A percentile compares a stretch with the other conserved stretches of the same genome.
Evolutionary conservation across 2,888 invertebrate species (phyloP).

Genomic region (Glaucopsyche alexis): DNA sequence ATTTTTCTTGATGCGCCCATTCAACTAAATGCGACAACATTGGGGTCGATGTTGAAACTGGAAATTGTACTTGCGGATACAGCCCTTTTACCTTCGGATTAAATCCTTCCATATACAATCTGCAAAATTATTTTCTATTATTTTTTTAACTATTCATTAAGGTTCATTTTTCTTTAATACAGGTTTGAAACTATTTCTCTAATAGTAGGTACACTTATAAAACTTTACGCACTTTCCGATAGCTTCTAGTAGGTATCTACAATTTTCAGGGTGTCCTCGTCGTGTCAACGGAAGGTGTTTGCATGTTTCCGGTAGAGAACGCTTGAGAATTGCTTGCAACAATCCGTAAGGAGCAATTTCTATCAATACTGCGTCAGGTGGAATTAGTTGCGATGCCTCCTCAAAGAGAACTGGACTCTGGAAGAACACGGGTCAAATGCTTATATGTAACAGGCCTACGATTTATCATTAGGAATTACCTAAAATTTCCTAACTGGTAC

Average conservation of each 20-base stretch:
- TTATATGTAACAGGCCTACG: no score
- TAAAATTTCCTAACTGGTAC: no score
- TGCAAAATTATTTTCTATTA: constrained; percentile 51
- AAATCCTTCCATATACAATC: constrained; percentile 87
- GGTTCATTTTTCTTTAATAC: not conserved
- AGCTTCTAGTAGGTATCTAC: constrained; percentile 75
- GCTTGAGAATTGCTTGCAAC: constrained; percentile 88
- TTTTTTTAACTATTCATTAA: not conserved
- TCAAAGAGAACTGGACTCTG: constrained; percentile 84
- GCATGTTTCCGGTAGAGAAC: constrained; percentile 81
- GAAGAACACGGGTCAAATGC: no score
- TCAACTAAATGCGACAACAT: constrained; percentile 88
- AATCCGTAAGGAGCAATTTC: constrained; percentile 93
- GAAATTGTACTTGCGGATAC: constrained; percentile 87
- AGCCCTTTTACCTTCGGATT: constrained; percentile 84
- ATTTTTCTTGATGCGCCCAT: constrained; percentile 89
- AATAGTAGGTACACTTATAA: not conserved
- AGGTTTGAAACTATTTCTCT: no score
- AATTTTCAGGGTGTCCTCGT: constrained; percentile 81
- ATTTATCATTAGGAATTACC: no score
- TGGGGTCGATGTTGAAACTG: constrained; percentile 91
- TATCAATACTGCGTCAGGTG: constrained; percentile 86
- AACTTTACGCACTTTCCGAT: constrained; percentile 57
- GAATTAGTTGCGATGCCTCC: constrained; percentile 86
- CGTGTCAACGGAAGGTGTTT: constrained; percentile 86